Evolutionary conservation across 2,888 invertebrate species (phyloP).

Genomic region (Dione vanillae): DNA sequence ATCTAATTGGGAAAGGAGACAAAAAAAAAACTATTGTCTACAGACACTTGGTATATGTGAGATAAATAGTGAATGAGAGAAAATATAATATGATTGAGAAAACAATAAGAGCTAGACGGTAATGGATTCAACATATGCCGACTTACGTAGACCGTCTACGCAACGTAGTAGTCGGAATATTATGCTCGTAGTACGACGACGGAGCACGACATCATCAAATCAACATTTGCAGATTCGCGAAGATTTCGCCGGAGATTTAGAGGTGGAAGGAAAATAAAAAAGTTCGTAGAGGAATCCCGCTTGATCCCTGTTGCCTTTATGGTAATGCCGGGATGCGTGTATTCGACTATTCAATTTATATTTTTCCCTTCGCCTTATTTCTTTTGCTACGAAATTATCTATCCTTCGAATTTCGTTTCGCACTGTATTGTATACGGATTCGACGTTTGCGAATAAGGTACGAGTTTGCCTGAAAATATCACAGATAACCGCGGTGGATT

Average conservation of each 20-base stretch:
- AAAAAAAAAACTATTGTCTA: no score
- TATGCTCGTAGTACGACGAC: slow-evolving; percentile 24
- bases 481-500: slow-evolving; percentile 81
- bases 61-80: not conserved
- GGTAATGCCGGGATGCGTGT: slow-evolving; percentile 84
- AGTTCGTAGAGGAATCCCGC: slow-evolving; percentile 83
- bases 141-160: slow-evolving; percentile 42
- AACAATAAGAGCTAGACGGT: slow-evolving; percentile 27
- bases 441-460: slow-evolving; percentile 83
- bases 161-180: slow-evolving; percentile 36
- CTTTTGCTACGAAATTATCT: slow-evolving; percentile 82
- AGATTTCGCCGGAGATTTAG: slow-evolving; percentile 83
- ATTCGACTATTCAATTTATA: slow-evolving; percentile 84
- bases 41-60: no score
- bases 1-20: no score
- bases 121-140: not conserved
- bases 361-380: slow-evolving; percentile 82
- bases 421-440: slow-evolving; percentile 83
- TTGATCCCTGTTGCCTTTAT: slow-evolving; percentile 84
- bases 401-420: slow-evolving; percentile 84
- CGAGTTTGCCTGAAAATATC: slow-evolving; percentile 79
- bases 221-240: slow-evolving; percentile 85
- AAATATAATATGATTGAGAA: slow-evolving; percentile 19
- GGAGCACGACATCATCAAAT: slow-evolving; percentile 78
- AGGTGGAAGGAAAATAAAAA: slow-evolving; percentile 85